Evolutionary conservation across 2,888 invertebrate genomes (phyloP).

Genomic region (Acanthopleura granulata): DNA sequence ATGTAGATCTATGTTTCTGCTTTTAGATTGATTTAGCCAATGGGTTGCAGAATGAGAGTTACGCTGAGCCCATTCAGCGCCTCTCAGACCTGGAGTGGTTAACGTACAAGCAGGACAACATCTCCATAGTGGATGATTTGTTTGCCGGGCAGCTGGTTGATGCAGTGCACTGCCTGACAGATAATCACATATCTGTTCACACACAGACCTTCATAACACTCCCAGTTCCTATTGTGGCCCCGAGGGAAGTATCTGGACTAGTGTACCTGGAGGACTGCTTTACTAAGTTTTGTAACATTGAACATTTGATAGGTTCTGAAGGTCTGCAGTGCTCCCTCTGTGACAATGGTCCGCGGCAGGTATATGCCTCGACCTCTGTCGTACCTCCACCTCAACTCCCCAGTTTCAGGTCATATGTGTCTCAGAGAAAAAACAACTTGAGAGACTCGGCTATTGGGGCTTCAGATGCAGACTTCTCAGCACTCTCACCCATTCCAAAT

Average conservation of each 20-base stretch:
- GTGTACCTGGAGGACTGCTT: conserved; percentile 64
- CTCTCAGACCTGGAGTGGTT: conserved; percentile 67
- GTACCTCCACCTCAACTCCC: conserved; percentile 19
- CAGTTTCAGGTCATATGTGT: neutral
- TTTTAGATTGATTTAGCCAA: conserved; percentile 63
- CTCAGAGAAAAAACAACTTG: neutral
- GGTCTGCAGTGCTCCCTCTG: conserved; percentile 47
- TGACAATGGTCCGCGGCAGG: conserved; percentile 14
- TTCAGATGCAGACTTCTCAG: neutral
- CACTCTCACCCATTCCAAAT: conserved; percentile 53
- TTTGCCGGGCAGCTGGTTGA: conserved; percentile 67
- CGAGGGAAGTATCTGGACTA: conserved; percentile 50
- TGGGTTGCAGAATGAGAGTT: conserved; percentile 58
- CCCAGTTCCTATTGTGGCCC: conserved; percentile 61
- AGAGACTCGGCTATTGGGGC: neutral
- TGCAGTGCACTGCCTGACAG: conserved; percentile 55
- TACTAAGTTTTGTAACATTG: conserved; percentile 60
- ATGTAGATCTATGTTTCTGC: no score
- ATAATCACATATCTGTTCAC: conserved; percentile 59
- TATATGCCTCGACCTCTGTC: conserved; percentile 13
- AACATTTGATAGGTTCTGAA: conserved; percentile 53
- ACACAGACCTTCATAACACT: conserved; percentile 65
- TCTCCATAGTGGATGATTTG: conserved; percentile 59
- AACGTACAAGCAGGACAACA: conserved; percentile 62
- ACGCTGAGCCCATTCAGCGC: conserved; percentile 66